Percentiles rank a stretch among this genome's conserved stretches.
These are phyloP conservation scores for Gymnoscelis rufifasciata DNA, from an alignment of 2,888 invertebrate species.

Conservation along the genomic window DNA sequence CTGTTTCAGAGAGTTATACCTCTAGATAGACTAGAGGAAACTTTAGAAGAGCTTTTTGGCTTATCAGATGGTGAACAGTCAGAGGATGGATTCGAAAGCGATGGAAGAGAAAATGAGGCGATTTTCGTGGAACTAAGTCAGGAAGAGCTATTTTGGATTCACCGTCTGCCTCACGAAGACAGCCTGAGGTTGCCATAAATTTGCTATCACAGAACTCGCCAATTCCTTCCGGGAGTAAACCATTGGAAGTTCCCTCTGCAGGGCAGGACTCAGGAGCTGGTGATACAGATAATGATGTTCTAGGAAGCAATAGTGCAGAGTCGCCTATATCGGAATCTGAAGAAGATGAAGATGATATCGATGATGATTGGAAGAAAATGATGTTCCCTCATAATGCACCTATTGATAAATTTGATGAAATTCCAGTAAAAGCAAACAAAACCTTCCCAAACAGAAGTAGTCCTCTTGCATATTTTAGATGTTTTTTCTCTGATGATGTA, in stretches of 20 bases:
- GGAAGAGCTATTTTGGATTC: constrained; percentile 19
- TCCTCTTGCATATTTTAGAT: no score
- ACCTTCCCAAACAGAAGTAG: no score
- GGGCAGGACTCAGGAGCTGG: no score
- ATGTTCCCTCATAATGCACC: no score
- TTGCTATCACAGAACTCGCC: constrained; percentile 12
- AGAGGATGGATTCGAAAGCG: constrained; percentile 18
- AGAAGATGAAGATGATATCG: constrained; percentile 19
- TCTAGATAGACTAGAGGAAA: constrained; percentile 15
- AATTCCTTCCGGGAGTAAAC: no score
- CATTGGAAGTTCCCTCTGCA: no score
- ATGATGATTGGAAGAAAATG: constrained; percentile 23
- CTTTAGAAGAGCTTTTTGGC: constrained; percentile 12
- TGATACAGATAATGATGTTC: no score
- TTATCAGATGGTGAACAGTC: constrained; percentile 16
- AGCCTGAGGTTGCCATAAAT: constrained; percentile 16
- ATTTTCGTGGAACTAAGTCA: constrained; percentile 17
- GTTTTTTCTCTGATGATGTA: constrained; percentile 19
- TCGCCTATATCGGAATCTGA: no score
- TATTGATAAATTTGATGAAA: no score
- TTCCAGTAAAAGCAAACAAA: no score
- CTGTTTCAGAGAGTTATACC: constrained; percentile 15
- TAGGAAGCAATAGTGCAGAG: no score
- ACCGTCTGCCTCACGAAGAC: constrained; percentile 17
- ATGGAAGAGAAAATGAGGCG: constrained; percentile 22